Conservation (phyloP, 2,797 vertebrate species). For the Aldrovandia affinis region DNA sequence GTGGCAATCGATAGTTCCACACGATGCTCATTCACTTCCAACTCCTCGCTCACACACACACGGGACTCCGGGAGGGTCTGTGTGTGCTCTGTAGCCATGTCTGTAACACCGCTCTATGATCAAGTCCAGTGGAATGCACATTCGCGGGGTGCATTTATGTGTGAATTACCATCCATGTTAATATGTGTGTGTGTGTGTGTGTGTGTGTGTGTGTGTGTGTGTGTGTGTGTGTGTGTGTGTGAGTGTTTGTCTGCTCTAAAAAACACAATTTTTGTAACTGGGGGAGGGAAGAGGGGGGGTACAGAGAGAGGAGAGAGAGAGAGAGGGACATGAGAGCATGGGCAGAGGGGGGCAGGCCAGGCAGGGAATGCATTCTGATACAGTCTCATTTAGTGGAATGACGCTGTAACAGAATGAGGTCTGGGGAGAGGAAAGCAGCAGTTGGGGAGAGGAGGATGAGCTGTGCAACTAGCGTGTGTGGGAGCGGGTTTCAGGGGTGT, state of each 20-base stretch:
- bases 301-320: background rate
- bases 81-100: too few relatives aligned
- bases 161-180: too few relatives aligned
- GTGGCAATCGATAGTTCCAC: conserved; percentile 16
- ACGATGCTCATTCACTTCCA: background rate
- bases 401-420: background rate
- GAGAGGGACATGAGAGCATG: background rate
- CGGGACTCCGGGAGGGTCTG: background rate
- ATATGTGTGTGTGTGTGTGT: too few relatives aligned
- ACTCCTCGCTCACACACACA: background rate
- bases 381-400: background rate
- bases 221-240: too few relatives aligned
- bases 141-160: too few relatives aligned
- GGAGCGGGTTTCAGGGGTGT: background rate
- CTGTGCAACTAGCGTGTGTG: background rate
- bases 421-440: background rate
- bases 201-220: background rate
- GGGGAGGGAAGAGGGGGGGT: background rate
- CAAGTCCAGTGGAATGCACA: too few relatives aligned
- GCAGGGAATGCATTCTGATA: background rate
- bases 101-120: too few relatives aligned
- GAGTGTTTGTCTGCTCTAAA: background rate
- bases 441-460: background rate
- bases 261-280: background rate
- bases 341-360: background rate